Evolutionary conservation across 1,140 invertebrate species (phyloP).

Genomic region (Colletes gigas): DNA sequence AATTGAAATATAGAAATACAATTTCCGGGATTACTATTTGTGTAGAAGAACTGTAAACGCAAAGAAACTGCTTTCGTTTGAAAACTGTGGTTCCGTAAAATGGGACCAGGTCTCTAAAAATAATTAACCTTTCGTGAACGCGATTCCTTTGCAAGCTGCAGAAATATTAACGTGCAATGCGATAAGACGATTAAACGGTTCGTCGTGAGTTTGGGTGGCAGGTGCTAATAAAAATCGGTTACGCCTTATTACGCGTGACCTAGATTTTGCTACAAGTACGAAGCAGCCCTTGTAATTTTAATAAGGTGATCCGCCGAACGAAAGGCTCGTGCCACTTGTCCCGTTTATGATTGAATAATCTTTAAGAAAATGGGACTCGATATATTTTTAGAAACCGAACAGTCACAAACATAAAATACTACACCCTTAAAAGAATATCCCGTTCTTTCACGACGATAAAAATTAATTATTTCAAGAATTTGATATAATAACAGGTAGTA

Average conservation of each 20-base stretch:
- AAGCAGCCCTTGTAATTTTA: constrained; percentile 42
- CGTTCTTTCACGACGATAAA: too few relatives aligned
- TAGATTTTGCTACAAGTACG: constrained; percentile 27
- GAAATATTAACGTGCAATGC: constrained; percentile 17
- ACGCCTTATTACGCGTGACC: constrained; percentile 54
- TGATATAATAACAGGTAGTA: too few relatives aligned
- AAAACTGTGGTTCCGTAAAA: not conserved
- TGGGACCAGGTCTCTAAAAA: not conserved
- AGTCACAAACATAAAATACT: constrained; percentile 13
- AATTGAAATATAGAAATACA: too few relatives aligned
- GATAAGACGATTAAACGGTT: constrained; percentile 44
- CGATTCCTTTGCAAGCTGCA: constrained; percentile 21
- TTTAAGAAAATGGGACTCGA: constrained; percentile 6
- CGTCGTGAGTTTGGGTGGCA: constrained; percentile 39
- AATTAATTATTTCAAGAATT: too few relatives aligned
- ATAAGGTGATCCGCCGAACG: constrained; percentile 34
- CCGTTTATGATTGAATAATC: constrained; percentile 45
- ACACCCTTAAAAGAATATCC: too few relatives aligned
- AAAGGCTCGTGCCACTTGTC: constrained; percentile 10
- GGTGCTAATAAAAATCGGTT: constrained; percentile 59
- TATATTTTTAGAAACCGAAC: constrained; percentile 21
- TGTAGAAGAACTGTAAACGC: too few relatives aligned
- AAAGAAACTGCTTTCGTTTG: too few relatives aligned
- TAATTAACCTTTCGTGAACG: constrained; percentile 20
- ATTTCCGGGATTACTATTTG: too few relatives aligned